These are phyloP conservation scores for Pseudorhombus dupliciocellatus DNA, from an alignment of 2,113 vertebrate species.

Conservation along the genomic window DNA sequence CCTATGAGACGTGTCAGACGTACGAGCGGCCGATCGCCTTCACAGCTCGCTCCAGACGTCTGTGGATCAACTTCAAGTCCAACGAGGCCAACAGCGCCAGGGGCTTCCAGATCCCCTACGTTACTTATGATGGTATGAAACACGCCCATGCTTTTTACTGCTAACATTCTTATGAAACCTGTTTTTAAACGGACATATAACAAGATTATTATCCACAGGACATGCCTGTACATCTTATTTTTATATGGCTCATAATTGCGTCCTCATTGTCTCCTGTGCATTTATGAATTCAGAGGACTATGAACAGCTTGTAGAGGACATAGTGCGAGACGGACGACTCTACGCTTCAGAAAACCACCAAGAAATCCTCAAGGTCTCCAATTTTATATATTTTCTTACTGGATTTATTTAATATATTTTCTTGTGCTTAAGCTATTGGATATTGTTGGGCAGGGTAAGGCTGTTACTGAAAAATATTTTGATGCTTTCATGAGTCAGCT, in stretches of 20 bases:
- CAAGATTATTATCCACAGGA: too few relatives aligned
- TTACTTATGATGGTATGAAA: slow-evolving; percentile 91
- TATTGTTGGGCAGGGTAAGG: not conserved
- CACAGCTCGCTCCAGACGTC: slow-evolving; percentile 94
- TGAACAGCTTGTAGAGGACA: slow-evolving; percentile 97
- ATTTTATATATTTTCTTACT: too few relatives aligned
- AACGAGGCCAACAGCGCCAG: slow-evolving; percentile 95
- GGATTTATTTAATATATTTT: too few relatives aligned
- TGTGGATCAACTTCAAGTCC: slow-evolving; percentile 98
- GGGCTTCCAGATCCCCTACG: slow-evolving; percentile 98
- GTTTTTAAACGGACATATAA: too few relatives aligned
- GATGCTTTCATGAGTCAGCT: too few relatives aligned
- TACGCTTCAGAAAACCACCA: slow-evolving; percentile 98
- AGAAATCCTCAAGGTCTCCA: slow-evolving; percentile 94
- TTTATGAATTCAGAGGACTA: slow-evolving; percentile 88
- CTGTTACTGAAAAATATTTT: not conserved
- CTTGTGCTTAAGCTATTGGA: too few relatives aligned
- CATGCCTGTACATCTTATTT: too few relatives aligned
- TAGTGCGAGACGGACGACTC: slow-evolving; percentile 94
- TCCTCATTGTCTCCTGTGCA: not conserved
- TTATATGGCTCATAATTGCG: not conserved
- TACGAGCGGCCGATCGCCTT: slow-evolving; percentile 97
- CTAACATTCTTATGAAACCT: too few relatives aligned
- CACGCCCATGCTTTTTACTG: not conserved
- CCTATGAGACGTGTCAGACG: slow-evolving; percentile 98